Evolutionary conservation across 1,140 invertebrate genomes (phyloP).

Genomic region (Microplitis demolitor): DNA sequence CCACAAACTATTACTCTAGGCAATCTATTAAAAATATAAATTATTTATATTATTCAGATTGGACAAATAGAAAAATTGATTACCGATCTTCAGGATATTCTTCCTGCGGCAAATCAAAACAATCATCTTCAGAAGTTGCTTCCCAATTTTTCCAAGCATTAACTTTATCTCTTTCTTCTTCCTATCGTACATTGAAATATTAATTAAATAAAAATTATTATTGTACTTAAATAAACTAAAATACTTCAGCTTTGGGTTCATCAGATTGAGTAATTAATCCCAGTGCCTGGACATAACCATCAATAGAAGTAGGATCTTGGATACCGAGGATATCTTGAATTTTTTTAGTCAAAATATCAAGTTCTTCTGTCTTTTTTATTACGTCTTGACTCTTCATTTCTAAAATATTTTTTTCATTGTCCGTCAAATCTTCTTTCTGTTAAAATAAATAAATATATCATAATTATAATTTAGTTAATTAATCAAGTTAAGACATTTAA

Average conservation of each 20-base stretch:
- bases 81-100: constrained; percentile 53
- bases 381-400: constrained; percentile 45
- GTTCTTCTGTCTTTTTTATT: constrained; percentile 46
- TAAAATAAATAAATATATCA: background rate
- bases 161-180: background rate
- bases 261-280: constrained; percentile 39
- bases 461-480: background rate
- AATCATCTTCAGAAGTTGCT: constrained; percentile 20
- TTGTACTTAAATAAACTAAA: too few species aligned
- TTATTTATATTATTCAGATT: background rate
- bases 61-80: background rate
- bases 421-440: constrained; percentile 52
- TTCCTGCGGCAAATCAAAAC: constrained; percentile 41
- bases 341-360: constrained; percentile 50
- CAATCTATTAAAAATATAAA: constrained; percentile 36
- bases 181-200: background rate
- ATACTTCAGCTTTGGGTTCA: background rate
- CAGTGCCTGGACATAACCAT: constrained; percentile 41
- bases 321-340: constrained; percentile 48
- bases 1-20: constrained; percentile 55
- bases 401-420: constrained; percentile 45
- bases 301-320: constrained; percentile 39
- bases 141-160: background rate
- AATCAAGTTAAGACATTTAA: background rate
- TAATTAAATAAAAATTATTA: too few species aligned